Base-by-base conservation (phyloP, 2,797 vertebrate genomes). In the Chelon auratus region DNA sequence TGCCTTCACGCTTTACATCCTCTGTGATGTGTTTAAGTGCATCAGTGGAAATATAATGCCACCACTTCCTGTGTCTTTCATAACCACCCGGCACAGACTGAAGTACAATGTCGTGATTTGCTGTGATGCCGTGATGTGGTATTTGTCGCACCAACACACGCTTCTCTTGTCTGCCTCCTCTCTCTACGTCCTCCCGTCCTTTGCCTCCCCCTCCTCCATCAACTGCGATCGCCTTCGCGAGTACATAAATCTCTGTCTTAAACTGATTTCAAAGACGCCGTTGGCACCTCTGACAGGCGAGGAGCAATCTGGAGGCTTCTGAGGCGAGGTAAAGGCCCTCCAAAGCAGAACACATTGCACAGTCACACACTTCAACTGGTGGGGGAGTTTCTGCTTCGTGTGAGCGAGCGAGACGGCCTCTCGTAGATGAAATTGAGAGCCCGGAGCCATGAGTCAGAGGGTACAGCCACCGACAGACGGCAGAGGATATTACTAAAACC, bases 241-340 rank as follows among this genome's bases (percentile, higher is more conserved):
- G 51, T 76, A 73, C 62, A 86, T 84, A 83, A 88, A 89, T 87
- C 85, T 55, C 54, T 63, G 54, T 77, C 72, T 88, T 82, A 88
- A 89, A 89, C 74, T 83, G 80, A 90, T 91, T 91, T 81, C 66
- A 81, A 26, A 81, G 86, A 90, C 79, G 88, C 75, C 83, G 68
- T 83, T 56, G 24, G 40, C 71, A 79, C 57, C 72, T 85, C 74
- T 85, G 77, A 83, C 79, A 84, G 72, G 54, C 78, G 90, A 89
- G 81, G 69, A 85, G 81, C 80, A 82, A 84, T 85, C 82, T 87
- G 75, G 78, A 87, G 79, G 67, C 66, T 66, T 68, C 79, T 84
- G 59, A 84, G 65, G 52, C 39, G 77, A 80, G 82, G 72, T 80
- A 81, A 86, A 76, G 55, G 56, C 52, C 61, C 56, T 61, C 57